phyloP scores from a whole-genome alignment of 2,888 invertebrate genomes.

The Oxytorus armatus region DNA sequence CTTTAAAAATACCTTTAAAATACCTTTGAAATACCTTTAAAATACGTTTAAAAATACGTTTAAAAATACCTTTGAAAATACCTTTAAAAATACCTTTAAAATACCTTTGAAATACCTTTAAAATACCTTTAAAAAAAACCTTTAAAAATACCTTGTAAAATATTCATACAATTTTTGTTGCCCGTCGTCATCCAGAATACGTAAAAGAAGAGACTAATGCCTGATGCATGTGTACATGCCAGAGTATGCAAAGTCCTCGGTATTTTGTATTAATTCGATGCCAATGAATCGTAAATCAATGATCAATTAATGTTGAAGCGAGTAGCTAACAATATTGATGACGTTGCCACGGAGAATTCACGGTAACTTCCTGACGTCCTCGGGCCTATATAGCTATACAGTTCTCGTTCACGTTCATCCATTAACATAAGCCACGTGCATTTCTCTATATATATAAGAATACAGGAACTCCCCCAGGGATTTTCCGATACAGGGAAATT shows the following conservation, averaged over 20 bases:
- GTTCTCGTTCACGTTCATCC: constrained; percentile 28
- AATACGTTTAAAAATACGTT: neutral
- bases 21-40: neutral
- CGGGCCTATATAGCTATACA: constrained; percentile 25
- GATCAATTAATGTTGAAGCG: constrained; percentile 39
- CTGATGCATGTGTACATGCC: neutral
- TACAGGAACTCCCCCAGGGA: neutral
- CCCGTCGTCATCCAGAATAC: neutral
- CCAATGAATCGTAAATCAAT: constrained; percentile 33
- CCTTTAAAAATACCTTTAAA: neutral
- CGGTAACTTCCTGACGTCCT: constrained; percentile 22
- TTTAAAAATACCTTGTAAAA: neutral
- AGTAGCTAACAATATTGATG: constrained; percentile 15
- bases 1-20: neutral
- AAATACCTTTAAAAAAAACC: neutral
- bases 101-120: neutral
- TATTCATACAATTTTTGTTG: no score
- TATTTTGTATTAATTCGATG: neutral
- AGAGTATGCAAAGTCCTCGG: neutral
- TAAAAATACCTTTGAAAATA: neutral
- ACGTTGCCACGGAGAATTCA: constrained; percentile 2
- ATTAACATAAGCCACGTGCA: constrained; percentile 30
- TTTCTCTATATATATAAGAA: neutral
- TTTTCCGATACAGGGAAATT: neutral
- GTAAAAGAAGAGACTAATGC: neutral